Conservation (phyloP, 2,797 vertebrate genomes). For the Pseudopleuronectes americanus region DNA sequence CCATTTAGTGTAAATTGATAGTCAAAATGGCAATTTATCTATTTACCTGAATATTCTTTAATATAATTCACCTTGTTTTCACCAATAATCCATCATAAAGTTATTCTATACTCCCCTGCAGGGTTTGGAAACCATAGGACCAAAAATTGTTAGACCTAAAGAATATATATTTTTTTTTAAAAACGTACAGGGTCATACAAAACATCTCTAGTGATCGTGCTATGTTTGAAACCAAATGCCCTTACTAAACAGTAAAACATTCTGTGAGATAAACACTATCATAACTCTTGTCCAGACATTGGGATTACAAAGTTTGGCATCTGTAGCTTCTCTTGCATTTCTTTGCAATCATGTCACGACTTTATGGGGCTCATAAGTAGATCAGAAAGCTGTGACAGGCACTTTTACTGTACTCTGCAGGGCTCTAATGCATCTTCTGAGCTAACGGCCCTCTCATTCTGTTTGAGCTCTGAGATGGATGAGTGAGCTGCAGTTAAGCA, state of each 20-base stretch:
- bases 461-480: slow-evolving; percentile 62
- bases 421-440: slow-evolving; percentile 55
- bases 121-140: slow-evolving; percentile 16
- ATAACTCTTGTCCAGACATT: slow-evolving; percentile 55
- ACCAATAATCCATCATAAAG: slow-evolving; percentile 24
- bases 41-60: not conserved
- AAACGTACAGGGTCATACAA: slow-evolving; percentile 23
- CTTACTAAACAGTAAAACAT: slow-evolving; percentile 50
- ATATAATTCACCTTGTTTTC: slow-evolving; percentile 27
- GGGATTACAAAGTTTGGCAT: slow-evolving; percentile 58
- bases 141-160: slow-evolving; percentile 38
- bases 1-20: not conserved
- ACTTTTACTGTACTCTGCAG: slow-evolving; percentile 53
- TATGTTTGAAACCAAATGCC: slow-evolving; percentile 44
- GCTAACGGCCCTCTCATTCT: slow-evolving; percentile 52
- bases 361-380: slow-evolving; percentile 56
- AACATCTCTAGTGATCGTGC: slow-evolving; percentile 28
- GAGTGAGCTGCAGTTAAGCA: slow-evolving; percentile 34
- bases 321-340: slow-evolving; percentile 65
- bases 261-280: slow-evolving; percentile 46
- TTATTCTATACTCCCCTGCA: slow-evolving; percentile 34
- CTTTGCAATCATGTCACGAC: slow-evolving; percentile 60
- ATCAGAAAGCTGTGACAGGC: slow-evolving; percentile 55
- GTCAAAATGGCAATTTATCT: not conserved
- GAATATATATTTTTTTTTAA: slow-evolving; percentile 15